Conservation (phyloP, 2,113 vertebrate genomes). For the Callithrix jacchus region DNA sequence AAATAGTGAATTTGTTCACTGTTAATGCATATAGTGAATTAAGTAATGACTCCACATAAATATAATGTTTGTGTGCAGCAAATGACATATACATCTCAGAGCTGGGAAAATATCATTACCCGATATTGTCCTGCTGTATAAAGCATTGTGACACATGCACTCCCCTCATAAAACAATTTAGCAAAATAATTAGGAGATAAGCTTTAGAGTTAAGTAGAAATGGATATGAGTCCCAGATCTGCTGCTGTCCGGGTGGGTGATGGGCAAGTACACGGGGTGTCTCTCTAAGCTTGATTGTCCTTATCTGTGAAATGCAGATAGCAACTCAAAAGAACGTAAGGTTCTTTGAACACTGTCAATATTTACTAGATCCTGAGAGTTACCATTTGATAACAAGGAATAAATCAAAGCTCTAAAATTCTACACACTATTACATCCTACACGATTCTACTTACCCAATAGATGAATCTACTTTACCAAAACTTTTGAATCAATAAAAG, state of each 20-base stretch:
- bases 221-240: not conserved
- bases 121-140: not conserved
- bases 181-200: not conserved
- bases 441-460: not conserved
- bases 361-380: not conserved
- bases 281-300: not conserved
- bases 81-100: not conserved
- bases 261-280: not conserved
- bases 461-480: not conserved
- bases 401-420: not conserved
- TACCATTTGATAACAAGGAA: constrained; percentile 1
- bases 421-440: not conserved
- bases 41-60: not conserved
- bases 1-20: too few species aligned
- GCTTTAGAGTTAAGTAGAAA: not conserved
- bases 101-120: not conserved
- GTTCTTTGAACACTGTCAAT: not conserved
- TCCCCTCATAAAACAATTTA: not conserved
- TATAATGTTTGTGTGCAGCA: not conserved
- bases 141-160: not conserved
- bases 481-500: not conserved
- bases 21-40: not conserved
- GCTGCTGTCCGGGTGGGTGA: not conserved
- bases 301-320: not conserved
- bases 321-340: not conserved